These are phyloP conservation scores for Podabrus alpinus DNA, from an alignment of 2,888 invertebrate genomes.

Conservation along the genomic window DNA sequence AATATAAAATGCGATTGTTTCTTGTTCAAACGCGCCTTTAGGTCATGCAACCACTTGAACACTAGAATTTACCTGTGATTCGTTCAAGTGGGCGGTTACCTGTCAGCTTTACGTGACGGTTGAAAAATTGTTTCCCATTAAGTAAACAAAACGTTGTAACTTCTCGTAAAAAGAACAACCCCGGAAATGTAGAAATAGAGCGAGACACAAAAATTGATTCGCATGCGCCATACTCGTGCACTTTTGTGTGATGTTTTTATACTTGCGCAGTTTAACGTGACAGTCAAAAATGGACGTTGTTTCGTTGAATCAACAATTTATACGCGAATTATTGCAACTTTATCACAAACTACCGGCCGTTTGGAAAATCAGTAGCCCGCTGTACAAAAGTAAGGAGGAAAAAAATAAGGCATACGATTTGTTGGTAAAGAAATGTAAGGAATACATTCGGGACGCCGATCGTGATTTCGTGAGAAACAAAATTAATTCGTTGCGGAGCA, in stretches of 20 bases:
- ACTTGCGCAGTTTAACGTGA: not conserved
- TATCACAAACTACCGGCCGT: conserved; percentile 26
- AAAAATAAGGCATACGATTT: conserved; percentile 25
- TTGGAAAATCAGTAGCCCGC: conserved; percentile 23
- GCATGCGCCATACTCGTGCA: not conserved
- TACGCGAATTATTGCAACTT: conserved; percentile 24
- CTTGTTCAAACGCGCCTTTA: too few species aligned
- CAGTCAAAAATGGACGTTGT: conserved; percentile 18
- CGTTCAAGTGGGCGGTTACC: too few species aligned
- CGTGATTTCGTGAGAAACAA: conserved; percentile 29
- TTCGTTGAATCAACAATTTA: conserved; percentile 17
- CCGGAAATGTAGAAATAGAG: not conserved
- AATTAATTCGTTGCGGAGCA: conserved; percentile 30
- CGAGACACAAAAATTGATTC: not conserved
- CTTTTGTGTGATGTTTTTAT: not conserved
- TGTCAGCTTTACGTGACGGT: not conserved
- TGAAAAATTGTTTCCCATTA: not conserved
- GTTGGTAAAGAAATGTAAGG: conserved; percentile 23
- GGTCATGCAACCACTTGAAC: not conserved
- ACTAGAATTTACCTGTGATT: not conserved
- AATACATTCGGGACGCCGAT: conserved; percentile 23
- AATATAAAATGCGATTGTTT: not conserved
- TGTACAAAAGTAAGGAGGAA: conserved; percentile 22
- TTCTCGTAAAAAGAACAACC: not conserved
- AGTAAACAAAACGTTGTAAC: too few species aligned